phyloP scores from a whole-genome alignment of 2,888 invertebrate genomes.

The Pseudococcus jackbeardsleyi region DNA sequence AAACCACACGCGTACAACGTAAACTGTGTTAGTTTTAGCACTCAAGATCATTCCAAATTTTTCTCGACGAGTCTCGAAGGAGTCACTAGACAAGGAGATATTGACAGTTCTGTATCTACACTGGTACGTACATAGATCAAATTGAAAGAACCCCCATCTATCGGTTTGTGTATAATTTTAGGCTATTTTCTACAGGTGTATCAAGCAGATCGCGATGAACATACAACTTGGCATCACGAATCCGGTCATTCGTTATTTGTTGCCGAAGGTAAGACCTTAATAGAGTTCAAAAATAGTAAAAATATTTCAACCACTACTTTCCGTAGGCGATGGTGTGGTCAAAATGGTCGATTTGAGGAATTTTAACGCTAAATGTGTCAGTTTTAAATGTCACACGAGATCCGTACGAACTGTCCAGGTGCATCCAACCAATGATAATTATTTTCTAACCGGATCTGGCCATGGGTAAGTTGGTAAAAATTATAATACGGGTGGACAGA shows the following conservation, averaged over 20 bases:
- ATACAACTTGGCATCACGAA: constrained; percentile 69
- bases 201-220: constrained; percentile 67
- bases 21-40: constrained; percentile 69
- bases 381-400: constrained; percentile 67
- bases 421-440: constrained; percentile 69
- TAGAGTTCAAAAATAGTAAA: background rate
- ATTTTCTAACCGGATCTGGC: constrained; percentile 70
- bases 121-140: background rate
- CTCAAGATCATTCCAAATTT: constrained; percentile 67
- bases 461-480: constrained; percentile 68
- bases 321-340: constrained; percentile 69
- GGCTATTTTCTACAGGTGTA: constrained; percentile 66
- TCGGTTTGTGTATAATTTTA: background rate
- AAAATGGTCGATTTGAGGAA: constrained; percentile 70
- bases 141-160: background rate
- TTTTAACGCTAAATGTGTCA: constrained; percentile 61
- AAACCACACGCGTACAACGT: constrained; percentile 69
- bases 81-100: constrained; percentile 70
- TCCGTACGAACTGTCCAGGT: constrained; percentile 70
- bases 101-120: constrained; percentile 67
- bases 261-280: constrained; percentile 68
- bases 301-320: background rate
- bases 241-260: constrained; percentile 69
- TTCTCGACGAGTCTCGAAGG: constrained; percentile 70
- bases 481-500: too few species aligned